A percentile compares a stretch with the other conserved stretches of the same genome.
phyloP scores from a whole-genome alignment of 1,140 invertebrate species.

The Sinonovacula constricta region DNA sequence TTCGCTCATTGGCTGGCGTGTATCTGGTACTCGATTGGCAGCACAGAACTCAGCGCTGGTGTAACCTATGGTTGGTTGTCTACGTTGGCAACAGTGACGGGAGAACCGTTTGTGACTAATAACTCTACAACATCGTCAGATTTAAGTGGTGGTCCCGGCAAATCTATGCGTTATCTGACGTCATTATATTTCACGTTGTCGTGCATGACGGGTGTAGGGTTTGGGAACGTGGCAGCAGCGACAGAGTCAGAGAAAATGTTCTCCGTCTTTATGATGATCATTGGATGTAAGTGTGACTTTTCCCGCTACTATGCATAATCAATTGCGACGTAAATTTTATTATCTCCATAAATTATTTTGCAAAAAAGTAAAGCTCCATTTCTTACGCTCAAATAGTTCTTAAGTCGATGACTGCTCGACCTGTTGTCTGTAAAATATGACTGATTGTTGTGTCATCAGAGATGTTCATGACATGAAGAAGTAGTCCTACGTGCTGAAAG shows the following conservation, averaged over 20 bases:
- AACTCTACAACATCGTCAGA: slow-evolving; percentile 67
- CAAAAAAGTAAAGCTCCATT: too few species aligned
- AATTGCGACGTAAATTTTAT: too few species aligned
- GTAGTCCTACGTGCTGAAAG: too few species aligned
- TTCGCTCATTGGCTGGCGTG: slow-evolving; percentile 88
- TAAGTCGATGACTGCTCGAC: too few species aligned
- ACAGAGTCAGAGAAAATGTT: slow-evolving; percentile 99
- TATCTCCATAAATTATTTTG: too few species aligned
- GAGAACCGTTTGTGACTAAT: slow-evolving; percentile 77
- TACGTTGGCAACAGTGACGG: slow-evolving; percentile 93
- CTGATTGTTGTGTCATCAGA: too few species aligned
- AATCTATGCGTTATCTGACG: slow-evolving; percentile 88
- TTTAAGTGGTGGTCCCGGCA: slow-evolving; percentile 77
- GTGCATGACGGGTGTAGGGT: slow-evolving; percentile 99
- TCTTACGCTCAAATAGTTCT: too few species aligned
- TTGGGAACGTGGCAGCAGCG: slow-evolving; percentile 99
- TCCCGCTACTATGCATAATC: too few species aligned
- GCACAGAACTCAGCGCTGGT: slow-evolving; percentile 72
- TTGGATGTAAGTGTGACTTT: slow-evolving; percentile 96
- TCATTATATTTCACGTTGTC: slow-evolving; percentile 99
- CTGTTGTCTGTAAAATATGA: too few species aligned
- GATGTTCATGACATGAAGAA: too few species aligned
- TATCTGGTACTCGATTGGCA: slow-evolving; percentile 89
- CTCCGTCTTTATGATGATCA: slow-evolving; percentile 99
- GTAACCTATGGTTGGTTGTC: slow-evolving; percentile 76